These are phyloP conservation scores for Lepidostoma basale DNA, from an alignment of 1,140 invertebrate species.

Conservation along the genomic window DNA sequence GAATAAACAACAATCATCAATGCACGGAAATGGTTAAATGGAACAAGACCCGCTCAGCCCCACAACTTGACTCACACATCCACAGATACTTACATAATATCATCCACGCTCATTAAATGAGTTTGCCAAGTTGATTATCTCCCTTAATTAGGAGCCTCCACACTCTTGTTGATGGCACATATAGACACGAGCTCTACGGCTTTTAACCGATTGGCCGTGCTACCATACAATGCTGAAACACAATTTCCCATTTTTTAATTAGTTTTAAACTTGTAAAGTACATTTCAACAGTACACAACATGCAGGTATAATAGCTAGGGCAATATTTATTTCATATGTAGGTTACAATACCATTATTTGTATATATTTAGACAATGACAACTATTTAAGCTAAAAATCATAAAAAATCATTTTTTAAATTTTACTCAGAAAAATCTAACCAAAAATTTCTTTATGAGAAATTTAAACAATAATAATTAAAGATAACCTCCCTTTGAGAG, in stretches of 20 bases:
- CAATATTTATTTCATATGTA: too few species aligned
- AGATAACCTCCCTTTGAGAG: too few species aligned
- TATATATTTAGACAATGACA: too few species aligned
- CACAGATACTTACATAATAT: constrained; percentile 46
- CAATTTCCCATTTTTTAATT: constrained; percentile 42
- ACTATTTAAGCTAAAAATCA: too few species aligned
- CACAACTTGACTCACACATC: constrained; percentile 23
- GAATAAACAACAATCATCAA: constrained; percentile 27
- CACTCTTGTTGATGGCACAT: constrained; percentile 31
- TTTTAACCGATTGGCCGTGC: constrained; percentile 30
- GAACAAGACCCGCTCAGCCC: neutral
- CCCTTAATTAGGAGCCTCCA: constrained; percentile 31
- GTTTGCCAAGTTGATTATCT: constrained; percentile 37
- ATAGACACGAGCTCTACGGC: constrained; percentile 22
- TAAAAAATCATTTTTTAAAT: too few species aligned
- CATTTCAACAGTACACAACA: constrained; percentile 3
- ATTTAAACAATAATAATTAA: too few species aligned
- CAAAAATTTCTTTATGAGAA: too few species aligned
- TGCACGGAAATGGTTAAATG: constrained; percentile 16
- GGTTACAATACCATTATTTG: too few species aligned
- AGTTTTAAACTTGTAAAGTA: constrained; percentile 33
- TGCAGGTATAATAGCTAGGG: too few species aligned
- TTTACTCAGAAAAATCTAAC: too few species aligned
- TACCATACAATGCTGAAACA: constrained; percentile 43
- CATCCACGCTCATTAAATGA: constrained; percentile 31